Evolutionary conservation across 1,140 invertebrate genomes (phyloP).

Genomic region (Drosophila eugracilis): DNA sequence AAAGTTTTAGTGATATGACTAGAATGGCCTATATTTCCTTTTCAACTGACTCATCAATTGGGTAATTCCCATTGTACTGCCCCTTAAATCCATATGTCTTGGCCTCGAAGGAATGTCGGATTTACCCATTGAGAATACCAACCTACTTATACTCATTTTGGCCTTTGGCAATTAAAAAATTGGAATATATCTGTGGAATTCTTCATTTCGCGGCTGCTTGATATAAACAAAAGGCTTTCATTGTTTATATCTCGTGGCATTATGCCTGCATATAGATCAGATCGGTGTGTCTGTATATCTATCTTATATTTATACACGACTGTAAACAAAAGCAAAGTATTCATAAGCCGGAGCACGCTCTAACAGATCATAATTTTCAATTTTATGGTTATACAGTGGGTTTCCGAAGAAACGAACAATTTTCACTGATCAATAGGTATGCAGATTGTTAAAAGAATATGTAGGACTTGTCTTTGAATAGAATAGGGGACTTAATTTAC

Average conservation of each 20-base stretch:
- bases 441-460: neutral
- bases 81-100: neutral
- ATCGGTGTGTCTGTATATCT: constrained; percentile 23
- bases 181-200: constrained; percentile 47
- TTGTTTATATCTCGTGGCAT: constrained; percentile 62
- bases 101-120: neutral
- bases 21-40: neutral
- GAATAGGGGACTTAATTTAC: too few species aligned
- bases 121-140: constrained; percentile 19
- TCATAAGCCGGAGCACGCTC: constrained; percentile 48
- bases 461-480: neutral
- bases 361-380: constrained; percentile 38
- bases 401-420: constrained; percentile 9
- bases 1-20: neutral
- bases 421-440: neutral
- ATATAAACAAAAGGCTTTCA: constrained; percentile 63
- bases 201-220: constrained; percentile 23
- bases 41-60: constrained; percentile 14
- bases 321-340: constrained; percentile 63
- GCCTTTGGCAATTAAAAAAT: constrained; percentile 28
- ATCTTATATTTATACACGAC: constrained; percentile 19
- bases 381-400: constrained; percentile 33
- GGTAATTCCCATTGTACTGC: constrained; percentile 8
- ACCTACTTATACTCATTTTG: constrained; percentile 3
- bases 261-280: constrained; percentile 31